A percentile compares a stretch with the other conserved stretches of the same genome.
These are phyloP conservation scores for Melanostoma scalare DNA, from an alignment of 2,888 invertebrate genomes.

Conservation along the genomic window DNA sequence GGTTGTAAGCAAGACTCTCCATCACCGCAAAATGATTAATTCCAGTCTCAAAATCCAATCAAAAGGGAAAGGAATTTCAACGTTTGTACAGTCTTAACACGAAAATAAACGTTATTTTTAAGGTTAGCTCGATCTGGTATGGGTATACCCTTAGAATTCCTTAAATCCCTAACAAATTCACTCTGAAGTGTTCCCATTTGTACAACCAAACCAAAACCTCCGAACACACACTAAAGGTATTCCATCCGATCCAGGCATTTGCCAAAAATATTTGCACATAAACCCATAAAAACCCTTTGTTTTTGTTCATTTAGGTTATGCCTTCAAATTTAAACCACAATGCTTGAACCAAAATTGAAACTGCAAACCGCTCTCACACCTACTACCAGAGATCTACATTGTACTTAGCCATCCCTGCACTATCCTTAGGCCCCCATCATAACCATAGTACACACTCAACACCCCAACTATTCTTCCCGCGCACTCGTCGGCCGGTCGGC, in stretches of 20 bases:
- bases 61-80: too few species aligned
- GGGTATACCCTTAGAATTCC: too few species aligned
- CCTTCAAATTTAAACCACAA: constrained; percentile 65
- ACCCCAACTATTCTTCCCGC: neutral
- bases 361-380: constrained; percentile 27
- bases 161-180: too few species aligned
- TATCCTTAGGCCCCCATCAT: constrained; percentile 20
- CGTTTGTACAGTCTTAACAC: too few species aligned
- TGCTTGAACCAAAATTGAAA: constrained; percentile 60
- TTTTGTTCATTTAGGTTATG: constrained; percentile 48
- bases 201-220: neutral
- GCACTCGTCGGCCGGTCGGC: too few species aligned
- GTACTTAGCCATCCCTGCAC: constrained; percentile 3
- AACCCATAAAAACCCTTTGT: neutral
- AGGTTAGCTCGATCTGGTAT: too few species aligned
- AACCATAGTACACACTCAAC: neutral
- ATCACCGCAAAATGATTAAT: too few species aligned
- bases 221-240: constrained; percentile 5
- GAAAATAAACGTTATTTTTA: too few species aligned
- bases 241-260: neutral
- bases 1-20: too few species aligned
- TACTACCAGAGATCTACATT: neutral
- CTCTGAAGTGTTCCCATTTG: too few species aligned
- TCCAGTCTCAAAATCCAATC: too few species aligned
- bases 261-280: constrained; percentile 15